phyloP scores from a whole-genome alignment of 1,140 invertebrate species.

The Oncopodura yosiiana region DNA sequence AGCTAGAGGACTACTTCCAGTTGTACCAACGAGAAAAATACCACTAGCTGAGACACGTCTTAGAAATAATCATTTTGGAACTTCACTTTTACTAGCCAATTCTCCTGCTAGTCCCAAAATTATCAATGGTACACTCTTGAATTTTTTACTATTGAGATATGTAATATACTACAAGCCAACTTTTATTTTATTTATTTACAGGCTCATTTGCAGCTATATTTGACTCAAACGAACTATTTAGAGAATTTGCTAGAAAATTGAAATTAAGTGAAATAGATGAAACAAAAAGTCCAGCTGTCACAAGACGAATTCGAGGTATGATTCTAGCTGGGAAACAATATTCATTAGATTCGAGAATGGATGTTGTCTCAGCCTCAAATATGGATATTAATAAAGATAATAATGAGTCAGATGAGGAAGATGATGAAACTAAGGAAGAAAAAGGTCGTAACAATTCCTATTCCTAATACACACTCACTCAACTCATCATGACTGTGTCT shows the following conservation, averaged over 20 bases:
- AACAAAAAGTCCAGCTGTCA: slow-evolving; percentile 49
- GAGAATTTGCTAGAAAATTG: slow-evolving; percentile 31
- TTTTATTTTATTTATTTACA: slow-evolving; percentile 90
- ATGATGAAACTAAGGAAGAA: slow-evolving; percentile 15
- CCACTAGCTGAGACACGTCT: slow-evolving; percentile 60
- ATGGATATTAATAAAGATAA: slow-evolving; percentile 20
- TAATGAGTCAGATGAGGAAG: slow-evolving; percentile 11
- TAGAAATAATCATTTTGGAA: slow-evolving; percentile 68
- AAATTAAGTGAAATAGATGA: slow-evolving; percentile 32
- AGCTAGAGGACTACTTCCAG: slow-evolving; percentile 41
- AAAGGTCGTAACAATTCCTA: slow-evolving; percentile 29
- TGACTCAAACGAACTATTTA: slow-evolving; percentile 53
- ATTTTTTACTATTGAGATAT: background rate
- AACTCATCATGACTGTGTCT: slow-evolving; percentile 1
- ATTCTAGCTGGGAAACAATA: slow-evolving; percentile 74
- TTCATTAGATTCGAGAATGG: slow-evolving; percentile 80
- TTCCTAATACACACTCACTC: slow-evolving; percentile 8
- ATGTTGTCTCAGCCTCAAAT: slow-evolving; percentile 74
- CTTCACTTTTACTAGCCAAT: slow-evolving; percentile 82
- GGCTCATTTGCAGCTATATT: slow-evolving; percentile 92
- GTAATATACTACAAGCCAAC: slow-evolving; percentile 82
- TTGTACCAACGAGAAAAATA: slow-evolving; percentile 27
- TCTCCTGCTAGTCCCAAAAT: slow-evolving; percentile 93
- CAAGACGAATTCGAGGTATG: slow-evolving; percentile 68
- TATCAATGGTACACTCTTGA: no score